These are phyloP conservation scores for Drusus annulatus DNA, from an alignment of 1,140 invertebrate species.

Conservation along the genomic window DNA sequence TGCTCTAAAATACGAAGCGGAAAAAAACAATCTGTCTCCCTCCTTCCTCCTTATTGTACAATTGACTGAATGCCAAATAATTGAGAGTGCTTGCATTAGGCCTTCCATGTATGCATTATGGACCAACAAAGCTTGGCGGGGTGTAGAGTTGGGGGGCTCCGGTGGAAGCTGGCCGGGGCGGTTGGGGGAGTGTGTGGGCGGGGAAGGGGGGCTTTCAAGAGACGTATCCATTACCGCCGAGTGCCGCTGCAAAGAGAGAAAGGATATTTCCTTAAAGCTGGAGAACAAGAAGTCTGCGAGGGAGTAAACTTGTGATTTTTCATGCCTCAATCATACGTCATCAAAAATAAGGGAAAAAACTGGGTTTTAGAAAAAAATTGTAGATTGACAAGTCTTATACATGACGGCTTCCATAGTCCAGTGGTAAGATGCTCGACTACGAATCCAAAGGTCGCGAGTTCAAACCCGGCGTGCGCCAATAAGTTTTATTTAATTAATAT, in stretches of 20 bases:
- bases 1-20: not conserved
- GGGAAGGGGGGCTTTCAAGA: slow-evolving; percentile 47
- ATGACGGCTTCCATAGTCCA: too few species aligned
- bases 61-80: slow-evolving; percentile 46
- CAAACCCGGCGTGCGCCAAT: too few species aligned
- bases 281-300: slow-evolving; percentile 45
- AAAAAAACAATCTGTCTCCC: not conserved
- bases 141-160: not conserved
- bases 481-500: too few species aligned
- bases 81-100: slow-evolving; percentile 42
- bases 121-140: slow-evolving; percentile 28
- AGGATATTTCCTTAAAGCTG: slow-evolving; percentile 57
- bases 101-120: slow-evolving; percentile 45
- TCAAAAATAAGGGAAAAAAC: too few species aligned
- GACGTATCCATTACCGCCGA: slow-evolving; percentile 59
- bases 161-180: not conserved
- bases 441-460: too few species aligned
- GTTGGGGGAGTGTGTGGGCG: slow-evolving; percentile 16
- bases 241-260: slow-evolving; percentile 58
- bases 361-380: too few species aligned
- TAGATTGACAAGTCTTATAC: too few species aligned
- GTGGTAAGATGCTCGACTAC: too few species aligned
- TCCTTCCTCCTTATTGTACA: slow-evolving; percentile 23
- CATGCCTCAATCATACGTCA: too few species aligned
- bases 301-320: not conserved